These are phyloP conservation scores for Sarcophaga caerulescens DNA, from an alignment of 2,888 invertebrate genomes.

Conservation along the genomic window DNA sequence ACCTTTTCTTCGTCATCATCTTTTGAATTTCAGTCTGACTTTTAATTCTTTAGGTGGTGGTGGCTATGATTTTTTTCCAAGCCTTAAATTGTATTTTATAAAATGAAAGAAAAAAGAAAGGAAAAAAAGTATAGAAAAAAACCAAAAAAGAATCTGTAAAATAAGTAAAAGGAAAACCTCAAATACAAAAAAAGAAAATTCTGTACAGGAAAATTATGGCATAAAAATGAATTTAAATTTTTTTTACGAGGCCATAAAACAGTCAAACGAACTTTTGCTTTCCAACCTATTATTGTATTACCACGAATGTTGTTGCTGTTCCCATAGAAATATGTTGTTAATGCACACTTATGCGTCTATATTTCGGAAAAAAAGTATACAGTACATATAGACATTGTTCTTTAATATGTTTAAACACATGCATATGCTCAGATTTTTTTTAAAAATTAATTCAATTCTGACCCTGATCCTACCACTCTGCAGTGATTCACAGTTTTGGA, in stretches of 20 bases:
- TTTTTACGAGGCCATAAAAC: slow-evolving; percentile 60
- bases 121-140: slow-evolving; percentile 24
- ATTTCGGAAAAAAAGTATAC: too few relatives aligned
- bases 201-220: slow-evolving; percentile 37
- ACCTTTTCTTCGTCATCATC: background rate
- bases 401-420: background rate
- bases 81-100: slow-evolving; percentile 43
- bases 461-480: too few relatives aligned
- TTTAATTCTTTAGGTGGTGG: background rate
- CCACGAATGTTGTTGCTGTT: background rate
- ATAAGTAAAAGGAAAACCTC: slow-evolving; percentile 9
- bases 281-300: background rate
- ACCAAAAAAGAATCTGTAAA: slow-evolving; percentile 15
- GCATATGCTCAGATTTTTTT: background rate
- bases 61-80: background rate
- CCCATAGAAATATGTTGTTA: background rate
- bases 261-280: slow-evolving; percentile 26
- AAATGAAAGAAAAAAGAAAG: slow-evolving; percentile 1
- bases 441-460: too few relatives aligned
- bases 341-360: background rate
- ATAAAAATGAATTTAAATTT: slow-evolving; percentile 61
- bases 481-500: too few relatives aligned
- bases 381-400: background rate
- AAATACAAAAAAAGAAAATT: background rate
- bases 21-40: background rate